Evolutionary conservation across 2,113 vertebrate genomes (phyloP).

Genomic region (Pituophis catenifer): DNA sequence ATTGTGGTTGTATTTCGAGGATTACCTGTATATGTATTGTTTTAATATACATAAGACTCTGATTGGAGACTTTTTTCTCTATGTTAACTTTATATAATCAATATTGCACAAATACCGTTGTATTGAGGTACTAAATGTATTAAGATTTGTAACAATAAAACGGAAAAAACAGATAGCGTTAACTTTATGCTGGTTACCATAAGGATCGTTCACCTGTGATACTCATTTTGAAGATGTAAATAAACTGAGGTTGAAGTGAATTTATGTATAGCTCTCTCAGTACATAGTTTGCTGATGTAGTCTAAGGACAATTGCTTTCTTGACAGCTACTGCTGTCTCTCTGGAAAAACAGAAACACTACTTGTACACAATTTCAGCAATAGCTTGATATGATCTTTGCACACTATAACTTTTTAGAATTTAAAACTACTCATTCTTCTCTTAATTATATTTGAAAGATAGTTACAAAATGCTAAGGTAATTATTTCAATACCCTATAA

Average conservation of each 20-base stretch:
- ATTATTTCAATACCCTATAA: background rate
- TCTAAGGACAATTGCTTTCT: background rate
- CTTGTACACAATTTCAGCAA: background rate
- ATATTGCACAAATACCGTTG: background rate
- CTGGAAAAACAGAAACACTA: background rate
- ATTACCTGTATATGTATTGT: background rate
- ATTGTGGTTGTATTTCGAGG: background rate
- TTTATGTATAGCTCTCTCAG: conserved; percentile 9
- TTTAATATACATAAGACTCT: background rate
- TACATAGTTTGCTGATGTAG: background rate
- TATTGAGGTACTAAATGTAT: background rate
- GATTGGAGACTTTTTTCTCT: background rate
- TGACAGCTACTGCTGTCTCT: background rate
- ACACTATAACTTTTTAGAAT: background rate
- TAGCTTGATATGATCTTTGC: background rate
- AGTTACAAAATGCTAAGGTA: background rate
- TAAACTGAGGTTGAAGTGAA: background rate
- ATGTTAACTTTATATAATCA: background rate
- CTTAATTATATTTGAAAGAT: background rate
- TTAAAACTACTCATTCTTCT: background rate
- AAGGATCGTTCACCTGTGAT: background rate
- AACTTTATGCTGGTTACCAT: background rate
- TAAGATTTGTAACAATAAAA: background rate
- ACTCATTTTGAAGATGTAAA: background rate
- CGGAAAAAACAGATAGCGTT: background rate